phyloP scores from a whole-genome alignment of 2,888 invertebrate species.

The Drosophila recens region DNA sequence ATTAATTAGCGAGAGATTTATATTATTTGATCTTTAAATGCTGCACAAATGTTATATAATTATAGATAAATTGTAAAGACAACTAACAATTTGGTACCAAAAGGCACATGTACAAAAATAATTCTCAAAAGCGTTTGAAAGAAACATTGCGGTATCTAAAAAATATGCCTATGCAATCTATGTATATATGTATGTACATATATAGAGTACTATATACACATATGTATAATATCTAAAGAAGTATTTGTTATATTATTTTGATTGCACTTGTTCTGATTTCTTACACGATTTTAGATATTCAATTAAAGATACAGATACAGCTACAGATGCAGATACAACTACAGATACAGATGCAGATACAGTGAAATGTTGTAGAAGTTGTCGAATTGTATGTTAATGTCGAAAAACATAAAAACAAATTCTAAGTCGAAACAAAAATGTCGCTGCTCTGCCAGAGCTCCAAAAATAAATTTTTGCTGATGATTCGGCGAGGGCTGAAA shows the following conservation, averaged over 20 bases:
- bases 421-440: conserved; percentile 64
- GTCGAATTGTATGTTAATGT: conserved; percentile 59
- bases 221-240: neutral
- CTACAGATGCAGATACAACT: conserved; percentile 11
- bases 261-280: conserved; percentile 28
- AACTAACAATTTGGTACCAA: conserved; percentile 26
- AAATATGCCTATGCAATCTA: conserved; percentile 30
- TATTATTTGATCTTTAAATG: neutral
- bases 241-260: conserved; percentile 7
- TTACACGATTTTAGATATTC: conserved; percentile 35
- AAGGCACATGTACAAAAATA: conserved; percentile 38
- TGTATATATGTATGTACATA: conserved; percentile 10
- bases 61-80: conserved; percentile 14
- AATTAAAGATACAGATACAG: conserved; percentile 24
- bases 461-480: conserved; percentile 73
- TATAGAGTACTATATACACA: conserved; percentile 9
- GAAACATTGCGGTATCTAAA: conserved; percentile 13
- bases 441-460: conserved; percentile 74
- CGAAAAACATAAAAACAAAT: conserved; percentile 56
- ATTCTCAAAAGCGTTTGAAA: conserved; percentile 19
- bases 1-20: neutral
- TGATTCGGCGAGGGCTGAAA: conserved; percentile 52
- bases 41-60: conserved; percentile 53
- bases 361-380: conserved; percentile 48
- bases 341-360: conserved; percentile 8